Percentiles rank a stretch among this genome's conserved stretches.
Conservation (phyloP, 2,797 vertebrate species). For the Otus scops region DNA sequence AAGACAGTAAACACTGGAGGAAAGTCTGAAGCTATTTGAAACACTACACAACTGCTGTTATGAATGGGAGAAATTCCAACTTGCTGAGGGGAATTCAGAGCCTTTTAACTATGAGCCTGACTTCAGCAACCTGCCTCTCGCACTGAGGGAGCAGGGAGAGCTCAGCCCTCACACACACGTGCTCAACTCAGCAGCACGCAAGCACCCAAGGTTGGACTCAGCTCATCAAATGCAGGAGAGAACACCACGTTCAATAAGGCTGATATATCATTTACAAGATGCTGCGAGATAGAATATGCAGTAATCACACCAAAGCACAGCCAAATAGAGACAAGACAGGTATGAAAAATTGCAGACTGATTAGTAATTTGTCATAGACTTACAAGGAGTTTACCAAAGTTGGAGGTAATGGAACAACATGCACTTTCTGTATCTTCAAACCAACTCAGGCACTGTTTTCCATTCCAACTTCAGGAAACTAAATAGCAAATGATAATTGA, state of each 20-base stretch:
- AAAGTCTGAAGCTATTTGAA: not conserved
- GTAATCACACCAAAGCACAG: conserved; percentile 8
- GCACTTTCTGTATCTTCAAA: not conserved
- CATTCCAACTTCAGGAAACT: not conserved
- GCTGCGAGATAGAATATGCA: not conserved
- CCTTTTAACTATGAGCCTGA: not conserved
- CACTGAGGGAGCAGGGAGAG: not conserved
- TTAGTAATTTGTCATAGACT: conserved; percentile 15
- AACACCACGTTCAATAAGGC: not conserved
- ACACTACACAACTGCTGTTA: not conserved
- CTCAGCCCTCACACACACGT: accelerated
- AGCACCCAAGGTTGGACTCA: not conserved
- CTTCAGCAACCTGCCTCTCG: not conserved
- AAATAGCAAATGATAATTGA: conserved; percentile 20
- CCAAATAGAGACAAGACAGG: not conserved
- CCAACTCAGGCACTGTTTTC: not conserved
- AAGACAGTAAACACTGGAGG: not conserved
- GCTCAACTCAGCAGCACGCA: not conserved
- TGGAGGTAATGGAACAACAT: not conserved
- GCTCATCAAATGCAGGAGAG: not conserved
- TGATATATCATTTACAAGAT: conserved; percentile 4
- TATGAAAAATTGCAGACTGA: not conserved
- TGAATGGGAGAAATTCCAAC: not conserved
- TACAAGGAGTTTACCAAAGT: not conserved
- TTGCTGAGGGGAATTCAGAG: not conserved